phyloP scores from a whole-genome alignment of 2,113 vertebrate species.

The Paralichthys olivaceus region DNA sequence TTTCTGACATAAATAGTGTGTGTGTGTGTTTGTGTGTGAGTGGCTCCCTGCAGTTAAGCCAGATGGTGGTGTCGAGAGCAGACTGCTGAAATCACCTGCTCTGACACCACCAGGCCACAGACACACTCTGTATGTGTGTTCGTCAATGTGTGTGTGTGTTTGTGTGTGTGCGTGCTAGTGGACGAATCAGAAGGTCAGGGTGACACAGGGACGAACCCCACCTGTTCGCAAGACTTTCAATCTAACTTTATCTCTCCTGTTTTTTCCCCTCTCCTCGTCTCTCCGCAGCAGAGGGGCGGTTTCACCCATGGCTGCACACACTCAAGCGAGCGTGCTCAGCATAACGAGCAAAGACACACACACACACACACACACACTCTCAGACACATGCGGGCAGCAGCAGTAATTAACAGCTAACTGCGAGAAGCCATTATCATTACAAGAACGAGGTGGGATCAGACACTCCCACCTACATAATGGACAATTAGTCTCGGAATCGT shows the following conservation, averaged over 20 bases:
- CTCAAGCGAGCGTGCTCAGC: conserved; percentile 53
- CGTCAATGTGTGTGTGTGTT: not conserved
- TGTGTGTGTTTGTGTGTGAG: conserved; percentile 25
- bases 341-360: conserved; percentile 41
- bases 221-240: conserved; percentile 18
- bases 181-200: conserved; percentile 45
- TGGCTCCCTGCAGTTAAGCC: conserved; percentile 33
- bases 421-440: conserved; percentile 62
- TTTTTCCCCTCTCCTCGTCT: not conserved
- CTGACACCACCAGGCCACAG: conserved; percentile 22
- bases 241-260: conserved; percentile 33
- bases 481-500: conserved; percentile 50
- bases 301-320: conserved; percentile 60
- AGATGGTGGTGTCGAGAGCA: conserved; percentile 61
- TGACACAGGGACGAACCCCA: conserved; percentile 45
- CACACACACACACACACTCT: not conserved
- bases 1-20: conserved; percentile 7
- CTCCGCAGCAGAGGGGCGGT: conserved; percentile 26
- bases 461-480: conserved; percentile 62
- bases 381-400: conserved; percentile 30
- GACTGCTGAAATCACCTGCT: conserved; percentile 34
- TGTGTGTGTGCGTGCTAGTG: not conserved
- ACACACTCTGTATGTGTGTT: not conserved
- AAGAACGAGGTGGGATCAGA: conserved; percentile 63
- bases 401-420: conserved; percentile 70